phyloP scores from a whole-genome alignment of 1,140 invertebrate species.

The Ctenoplectra terminalis region DNA sequence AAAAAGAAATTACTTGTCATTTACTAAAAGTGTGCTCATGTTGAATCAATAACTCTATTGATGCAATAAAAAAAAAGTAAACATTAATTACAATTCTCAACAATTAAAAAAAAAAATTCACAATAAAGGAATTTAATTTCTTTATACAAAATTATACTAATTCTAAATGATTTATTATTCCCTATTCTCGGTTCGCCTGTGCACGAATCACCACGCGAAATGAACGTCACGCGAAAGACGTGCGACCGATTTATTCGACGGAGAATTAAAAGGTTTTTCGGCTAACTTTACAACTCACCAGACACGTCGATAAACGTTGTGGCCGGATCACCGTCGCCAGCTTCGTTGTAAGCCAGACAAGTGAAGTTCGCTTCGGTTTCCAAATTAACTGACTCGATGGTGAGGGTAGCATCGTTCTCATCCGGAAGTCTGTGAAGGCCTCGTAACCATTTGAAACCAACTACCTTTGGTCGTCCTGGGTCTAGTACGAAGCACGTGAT shows the following conservation, averaged over 20 bases:
- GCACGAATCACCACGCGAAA: too few species aligned
- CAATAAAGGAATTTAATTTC: too few species aligned
- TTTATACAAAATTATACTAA: too few species aligned
- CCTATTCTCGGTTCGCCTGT: too few species aligned
- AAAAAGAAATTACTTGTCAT: too few species aligned
- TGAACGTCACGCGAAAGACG: slow-evolving; percentile 25
- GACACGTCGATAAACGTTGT: slow-evolving; percentile 90
- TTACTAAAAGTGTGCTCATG: too few species aligned
- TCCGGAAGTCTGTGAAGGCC: slow-evolving; percentile 89
- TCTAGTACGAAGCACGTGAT: slow-evolving; percentile 92
- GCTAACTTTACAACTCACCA: slow-evolving; percentile 83
- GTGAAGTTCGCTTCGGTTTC: slow-evolving; percentile 94
- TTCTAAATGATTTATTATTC: too few species aligned
- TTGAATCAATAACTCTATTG: too few species aligned
- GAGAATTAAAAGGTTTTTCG: slow-evolving; percentile 26
- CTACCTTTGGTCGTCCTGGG: slow-evolving; percentile 89
- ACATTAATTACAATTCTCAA: too few species aligned
- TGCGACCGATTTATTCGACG: slow-evolving; percentile 20
- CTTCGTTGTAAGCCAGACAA: slow-evolving; percentile 92
- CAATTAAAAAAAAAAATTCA: too few species aligned
- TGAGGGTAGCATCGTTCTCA: slow-evolving; percentile 88
- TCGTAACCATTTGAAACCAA: slow-evolving; percentile 90
- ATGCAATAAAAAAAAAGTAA: too few species aligned
- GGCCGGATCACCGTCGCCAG: slow-evolving; percentile 89
- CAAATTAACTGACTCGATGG: slow-evolving; percentile 90